Percentiles rank a stretch among this genome's conserved stretches.
These are phyloP conservation scores for Diplosoma virens DNA, from an alignment of 23 tunicate genomes.

Conservation along the genomic window DNA sequence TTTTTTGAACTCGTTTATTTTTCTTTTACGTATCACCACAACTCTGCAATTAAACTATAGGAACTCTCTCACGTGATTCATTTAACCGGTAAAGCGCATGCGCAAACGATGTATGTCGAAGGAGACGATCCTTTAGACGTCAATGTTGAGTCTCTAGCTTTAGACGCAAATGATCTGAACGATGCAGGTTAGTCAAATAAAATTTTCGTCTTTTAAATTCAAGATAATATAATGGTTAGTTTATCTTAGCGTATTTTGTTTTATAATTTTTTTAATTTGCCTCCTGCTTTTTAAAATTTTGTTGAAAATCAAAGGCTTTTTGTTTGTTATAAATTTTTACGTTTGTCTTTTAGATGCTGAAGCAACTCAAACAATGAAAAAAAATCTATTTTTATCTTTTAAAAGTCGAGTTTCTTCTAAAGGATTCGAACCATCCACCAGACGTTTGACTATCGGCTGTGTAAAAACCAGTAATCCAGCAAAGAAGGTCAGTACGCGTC, in stretches of 20 bases:
- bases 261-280: too few species aligned
- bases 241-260: too few species aligned
- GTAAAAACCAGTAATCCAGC: slow-evolving; percentile 53
- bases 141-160: slow-evolving; percentile 67
- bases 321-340: too few species aligned
- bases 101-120: slow-evolving; percentile 85
- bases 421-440: slow-evolving; percentile 42
- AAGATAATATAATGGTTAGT: too few species aligned
- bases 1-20: too few species aligned
- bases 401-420: slow-evolving; percentile 57
- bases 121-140: slow-evolving; percentile 73
- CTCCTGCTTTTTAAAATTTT: too few species aligned
- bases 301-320: too few species aligned
- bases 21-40: too few species aligned
- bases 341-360: too few species aligned
- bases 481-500: slow-evolving; percentile 53
- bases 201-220: not conserved
- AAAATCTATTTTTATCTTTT: slow-evolving; percentile 46
- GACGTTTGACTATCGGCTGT: slow-evolving; percentile 58
- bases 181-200: not conserved
- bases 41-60: too few species aligned
- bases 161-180: slow-evolving; percentile 3
- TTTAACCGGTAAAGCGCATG: slow-evolving; percentile 61
- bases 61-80: slow-evolving; percentile 71
- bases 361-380: too few species aligned